Evolutionary conservation across 2,888 invertebrate species (phyloP), one percentile per base, ranked within the genome.

Genomic region (Amblyjoppa fuscipennis): DNA sequence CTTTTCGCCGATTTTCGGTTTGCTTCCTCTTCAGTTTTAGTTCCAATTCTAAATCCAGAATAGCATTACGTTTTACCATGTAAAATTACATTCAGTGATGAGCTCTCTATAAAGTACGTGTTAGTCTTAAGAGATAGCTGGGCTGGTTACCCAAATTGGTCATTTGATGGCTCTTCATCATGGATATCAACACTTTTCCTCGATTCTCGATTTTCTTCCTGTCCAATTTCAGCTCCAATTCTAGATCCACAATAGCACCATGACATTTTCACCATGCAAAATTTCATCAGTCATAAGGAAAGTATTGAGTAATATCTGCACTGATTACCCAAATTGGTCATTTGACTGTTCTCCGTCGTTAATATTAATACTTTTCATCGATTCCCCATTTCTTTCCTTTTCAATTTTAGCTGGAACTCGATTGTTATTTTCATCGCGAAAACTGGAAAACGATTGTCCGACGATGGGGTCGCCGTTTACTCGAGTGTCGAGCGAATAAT

Each of bases 371-470:
- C 45, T 41, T 20, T 5, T 45, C 45, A 9, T 11, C 2, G 68
- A 66, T 38, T 25, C 38, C 2, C 7, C 20, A 71, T 41, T 28
- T 25, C 53, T 41, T 41, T 75, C 49, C 6, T n/a, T 25, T 31
- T 49, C 31, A 31, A 20, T 20, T 59, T 81, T 20, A 28, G 20
- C n/a, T n/a, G 16, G 38, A 6, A 69, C 20, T 31, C 20, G 2
- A 53, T 78, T 71, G 53, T 79, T 76, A 41, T 82, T 79, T 61
- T 84, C 80, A 13, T 84, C 83, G 7, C 28, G 49, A 53, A 51
- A 41, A 74, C 28, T 45, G 31, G 59, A n/a, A 74, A 45, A 25
- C 11, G 45, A 4, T 16, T 74, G 61, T 45, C 16, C 45, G 64
- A 7, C 31, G 13, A 20, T 64, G 31, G 51, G 51, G n/a, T 31